A percentile compares a stretch with the other conserved stretches of the same genome.
phyloP scores from a whole-genome alignment of 2,797 vertebrate genomes.

The Sebastes trivittatus region DNA sequence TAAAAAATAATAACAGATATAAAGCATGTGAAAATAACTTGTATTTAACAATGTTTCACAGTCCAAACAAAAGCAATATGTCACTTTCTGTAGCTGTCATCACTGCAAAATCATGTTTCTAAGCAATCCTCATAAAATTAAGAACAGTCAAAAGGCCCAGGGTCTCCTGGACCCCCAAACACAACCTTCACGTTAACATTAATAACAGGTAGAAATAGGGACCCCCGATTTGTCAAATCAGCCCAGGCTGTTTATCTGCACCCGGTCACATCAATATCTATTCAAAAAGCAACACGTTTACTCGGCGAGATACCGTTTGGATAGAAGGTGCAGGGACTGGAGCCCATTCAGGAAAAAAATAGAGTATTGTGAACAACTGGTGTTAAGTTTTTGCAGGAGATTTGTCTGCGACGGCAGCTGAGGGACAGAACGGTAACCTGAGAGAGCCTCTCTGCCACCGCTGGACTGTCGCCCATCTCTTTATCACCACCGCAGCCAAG shows the following conservation, averaged over 20 bases:
- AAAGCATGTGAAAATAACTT: background rate
- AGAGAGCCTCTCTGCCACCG: conserved; percentile 37
- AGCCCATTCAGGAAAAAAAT: conserved; percentile 5
- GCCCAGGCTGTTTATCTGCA: background rate
- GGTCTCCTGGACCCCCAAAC: background rate
- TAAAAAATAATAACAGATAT: too few species aligned
- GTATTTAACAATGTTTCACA: background rate
- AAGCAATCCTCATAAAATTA: background rate
- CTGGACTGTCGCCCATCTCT: conserved; percentile 64
- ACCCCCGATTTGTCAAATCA: background rate
- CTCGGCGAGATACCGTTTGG: background rate
- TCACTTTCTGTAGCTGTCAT: background rate
- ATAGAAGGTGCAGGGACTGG: conserved; percentile 1
- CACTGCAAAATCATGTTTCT: background rate
- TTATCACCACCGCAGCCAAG: conserved; percentile 54
- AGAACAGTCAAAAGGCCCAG: background rate
- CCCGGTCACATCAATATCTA: background rate
- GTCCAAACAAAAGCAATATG: background rate
- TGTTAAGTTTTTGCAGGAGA: conserved; percentile 21
- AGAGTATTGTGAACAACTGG: background rate
- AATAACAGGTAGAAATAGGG: background rate
- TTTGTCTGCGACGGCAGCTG: background rate
- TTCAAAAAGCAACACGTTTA: conserved; percentile 19
- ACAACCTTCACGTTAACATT: background rate
- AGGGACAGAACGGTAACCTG: conserved; percentile 48